Percentiles rank a stretch among this genome's conserved stretches.
These are phyloP conservation scores for Pseudorectes ferrugineus DNA, from an alignment of 2,113 vertebrate species.

Conservation along the genomic window DNA sequence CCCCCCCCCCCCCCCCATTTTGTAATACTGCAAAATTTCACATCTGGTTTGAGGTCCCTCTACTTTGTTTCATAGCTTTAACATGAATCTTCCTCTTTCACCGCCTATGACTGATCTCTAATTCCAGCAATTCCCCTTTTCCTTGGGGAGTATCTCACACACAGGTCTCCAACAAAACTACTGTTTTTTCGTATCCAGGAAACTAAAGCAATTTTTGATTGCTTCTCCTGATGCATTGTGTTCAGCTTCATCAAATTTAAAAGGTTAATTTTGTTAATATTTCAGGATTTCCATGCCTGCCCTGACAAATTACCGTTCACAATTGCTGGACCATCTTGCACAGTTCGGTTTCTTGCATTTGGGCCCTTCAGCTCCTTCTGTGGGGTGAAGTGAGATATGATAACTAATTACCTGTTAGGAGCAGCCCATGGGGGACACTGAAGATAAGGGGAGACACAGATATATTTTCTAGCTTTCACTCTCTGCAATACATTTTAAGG, in stretches of 20 bases:
- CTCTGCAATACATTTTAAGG: not conserved
- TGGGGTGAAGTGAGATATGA: not conserved
- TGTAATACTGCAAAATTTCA: not conserved
- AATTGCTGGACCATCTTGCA: not conserved
- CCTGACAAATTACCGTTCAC: not conserved
- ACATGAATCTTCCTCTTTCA: not conserved
- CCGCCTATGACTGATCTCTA: not conserved
- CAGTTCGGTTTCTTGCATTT: not conserved
- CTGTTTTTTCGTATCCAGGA: not conserved
- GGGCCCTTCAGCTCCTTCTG: not conserved
- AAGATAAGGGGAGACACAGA: not conserved
- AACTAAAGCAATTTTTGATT: not conserved
- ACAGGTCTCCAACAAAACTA: not conserved
- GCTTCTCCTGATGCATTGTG: not conserved
- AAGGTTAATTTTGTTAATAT: not conserved
- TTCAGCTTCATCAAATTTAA: not conserved
- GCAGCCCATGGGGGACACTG: fast-evolving
- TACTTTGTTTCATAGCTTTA: not conserved
- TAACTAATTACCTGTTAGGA: not conserved
- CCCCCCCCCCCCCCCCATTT: no score
- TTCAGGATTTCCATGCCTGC: not conserved
- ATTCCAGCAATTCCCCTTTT: not conserved
- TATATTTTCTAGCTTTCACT: not conserved
- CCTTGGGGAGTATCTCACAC: not conserved
- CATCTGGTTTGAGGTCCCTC: not conserved